Evolutionary conservation across 2,113 vertebrate species (phyloP), one percentile per base, ranked within the genome.

Genomic region (Phalacrocorax carbo): DNA sequence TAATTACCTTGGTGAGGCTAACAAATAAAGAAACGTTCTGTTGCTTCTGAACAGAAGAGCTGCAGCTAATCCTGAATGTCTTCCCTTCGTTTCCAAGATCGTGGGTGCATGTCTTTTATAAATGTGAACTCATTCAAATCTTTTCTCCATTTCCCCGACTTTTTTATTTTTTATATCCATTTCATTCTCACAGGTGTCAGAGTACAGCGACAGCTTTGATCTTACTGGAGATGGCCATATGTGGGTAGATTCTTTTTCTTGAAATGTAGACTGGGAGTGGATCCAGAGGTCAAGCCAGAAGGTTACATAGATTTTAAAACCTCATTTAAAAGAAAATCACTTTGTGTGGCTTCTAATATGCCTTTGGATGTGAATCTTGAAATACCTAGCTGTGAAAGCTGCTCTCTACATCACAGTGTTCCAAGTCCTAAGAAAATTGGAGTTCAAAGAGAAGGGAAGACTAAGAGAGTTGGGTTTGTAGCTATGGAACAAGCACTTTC

Each of bases 1-100:
- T 86, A 95, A 97, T 95, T 92, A 97, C 92, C 92, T 93, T 69
- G 58, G 91, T 68, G 65, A 97, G 51, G 88, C 83, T 93, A 85
- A 86, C 49, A 90, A 96, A 91, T 73, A 82, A 88, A 82, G 62
- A 71, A 95, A 90, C 1, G 1, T 38, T 78, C 73, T 60, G 46
- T 38, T 78, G 66, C 91, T 79, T 86, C 69, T 80, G 36, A 89
- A 76, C 70, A 70, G 68, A 65, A 90, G 71, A 84, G 90, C 38
- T 94, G 34, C 84, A 85, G 80, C 88, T 96, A 78, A 92, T 71
- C 90, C 49, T 88, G 75, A 88, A 94, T 77, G 29, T 60, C 46
- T n/a, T 86, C 62, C 55, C 72, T 91, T 81, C 26, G 0, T 49
- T 95, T 86, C 78, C 66, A 36, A 88, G 94, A 93, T 96, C 13